phyloP scores from a whole-genome alignment of 1,140 invertebrate genomes.

The Trinorchestia longiramus region DNA sequence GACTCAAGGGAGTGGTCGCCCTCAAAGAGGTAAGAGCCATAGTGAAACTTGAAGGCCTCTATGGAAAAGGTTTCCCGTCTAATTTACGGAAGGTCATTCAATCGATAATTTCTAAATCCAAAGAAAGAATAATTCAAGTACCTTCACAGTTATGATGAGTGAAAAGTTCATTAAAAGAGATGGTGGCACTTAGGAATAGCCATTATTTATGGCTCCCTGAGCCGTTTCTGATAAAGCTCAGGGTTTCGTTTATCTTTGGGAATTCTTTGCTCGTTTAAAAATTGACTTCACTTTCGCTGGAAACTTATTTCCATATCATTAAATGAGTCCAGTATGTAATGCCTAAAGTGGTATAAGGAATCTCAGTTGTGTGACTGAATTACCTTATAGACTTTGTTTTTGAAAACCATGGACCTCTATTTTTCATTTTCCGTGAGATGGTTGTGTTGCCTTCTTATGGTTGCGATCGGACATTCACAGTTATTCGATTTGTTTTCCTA shows the following conservation, averaged over 20 bases:
- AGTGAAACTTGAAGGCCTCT: background rate
- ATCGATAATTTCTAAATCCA: background rate
- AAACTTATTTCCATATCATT: background rate
- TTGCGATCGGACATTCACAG: too few relatives aligned
- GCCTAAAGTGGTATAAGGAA: background rate
- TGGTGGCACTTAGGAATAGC: background rate
- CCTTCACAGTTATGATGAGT: background rate
- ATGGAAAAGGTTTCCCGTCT: background rate
- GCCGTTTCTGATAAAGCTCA: background rate
- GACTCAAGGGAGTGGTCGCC: constrained; percentile 94
- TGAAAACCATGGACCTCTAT: background rate
- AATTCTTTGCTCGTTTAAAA: too few relatives aligned
- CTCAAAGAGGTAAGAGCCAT: constrained; percentile 79
- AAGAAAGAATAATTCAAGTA: background rate
- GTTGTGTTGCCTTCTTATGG: too few relatives aligned
- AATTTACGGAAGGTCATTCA: background rate
- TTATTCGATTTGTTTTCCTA: too few relatives aligned
- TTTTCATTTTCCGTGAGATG: too few relatives aligned
- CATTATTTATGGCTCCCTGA: background rate
- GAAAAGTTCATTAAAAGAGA: background rate
- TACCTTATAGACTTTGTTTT: background rate
- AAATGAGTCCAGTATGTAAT: background rate
- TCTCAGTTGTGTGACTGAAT: background rate
- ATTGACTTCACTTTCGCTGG: background rate
- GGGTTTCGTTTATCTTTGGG: background rate